Evolutionary conservation across 1,140 invertebrate species (phyloP).

Genomic region (Sinella curviseta): DNA sequence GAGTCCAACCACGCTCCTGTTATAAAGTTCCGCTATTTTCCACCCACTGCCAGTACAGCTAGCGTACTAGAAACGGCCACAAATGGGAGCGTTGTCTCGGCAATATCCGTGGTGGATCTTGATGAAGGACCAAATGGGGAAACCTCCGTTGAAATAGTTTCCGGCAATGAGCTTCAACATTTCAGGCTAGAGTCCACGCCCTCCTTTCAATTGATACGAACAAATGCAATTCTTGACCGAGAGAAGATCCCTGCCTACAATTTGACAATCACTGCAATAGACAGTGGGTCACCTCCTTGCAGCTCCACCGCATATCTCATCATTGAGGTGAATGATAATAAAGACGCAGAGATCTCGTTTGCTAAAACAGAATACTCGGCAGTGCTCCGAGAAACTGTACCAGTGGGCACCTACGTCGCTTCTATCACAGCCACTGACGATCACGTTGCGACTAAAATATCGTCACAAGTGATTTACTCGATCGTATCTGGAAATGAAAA

Average conservation of each 20-base stretch:
- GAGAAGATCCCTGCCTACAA: constrained; percentile 91
- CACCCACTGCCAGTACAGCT: constrained; percentile 75
- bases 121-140: constrained; percentile 84
- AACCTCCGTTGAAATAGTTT: constrained; percentile 76
- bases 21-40: constrained; percentile 86
- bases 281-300: constrained; percentile 80
- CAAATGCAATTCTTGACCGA: constrained; percentile 86
- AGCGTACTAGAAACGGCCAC: constrained; percentile 90
- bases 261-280: constrained; percentile 84
- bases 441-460: constrained; percentile 60
- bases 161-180: constrained; percentile 87
- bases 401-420: constrained; percentile 81
- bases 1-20: constrained; percentile 92
- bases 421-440: constrained; percentile 86
- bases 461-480: constrained; percentile 83
- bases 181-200: constrained; percentile 81
- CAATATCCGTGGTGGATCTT: constrained; percentile 85
- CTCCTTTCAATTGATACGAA: constrained; percentile 77
- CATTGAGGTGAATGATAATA: constrained; percentile 91
- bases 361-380: constrained; percentile 89
- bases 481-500: constrained; percentile 83
- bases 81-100: constrained; percentile 86
- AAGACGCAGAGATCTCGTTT: constrained; percentile 92
- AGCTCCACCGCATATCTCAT: constrained; percentile 82
- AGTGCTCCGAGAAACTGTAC: constrained; percentile 80